These are phyloP conservation scores for Halichoerus grypus DNA, from an alignment of 2,113 vertebrate genomes.

Conservation along the genomic window DNA sequence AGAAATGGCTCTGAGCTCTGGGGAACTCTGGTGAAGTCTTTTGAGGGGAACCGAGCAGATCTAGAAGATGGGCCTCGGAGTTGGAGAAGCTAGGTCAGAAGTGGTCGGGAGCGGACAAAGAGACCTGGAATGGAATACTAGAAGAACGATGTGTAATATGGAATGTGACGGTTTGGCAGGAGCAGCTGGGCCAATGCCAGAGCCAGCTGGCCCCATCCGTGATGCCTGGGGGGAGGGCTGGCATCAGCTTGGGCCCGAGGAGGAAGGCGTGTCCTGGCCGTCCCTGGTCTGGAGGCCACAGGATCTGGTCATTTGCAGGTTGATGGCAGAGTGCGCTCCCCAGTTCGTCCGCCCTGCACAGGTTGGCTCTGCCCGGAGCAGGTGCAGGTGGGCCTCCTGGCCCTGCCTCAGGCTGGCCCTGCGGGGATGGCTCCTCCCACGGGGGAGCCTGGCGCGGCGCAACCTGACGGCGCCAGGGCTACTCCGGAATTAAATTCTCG, in stretches of 20 bases:
- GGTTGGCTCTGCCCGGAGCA: not conserved
- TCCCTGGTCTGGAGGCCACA: not conserved
- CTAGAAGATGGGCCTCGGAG: not conserved
- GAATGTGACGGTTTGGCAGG: conserved; percentile 46
- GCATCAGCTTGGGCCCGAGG: not conserved
- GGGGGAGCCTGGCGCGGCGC: not conserved
- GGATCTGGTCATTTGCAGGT: not conserved
- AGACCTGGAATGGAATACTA: not conserved
- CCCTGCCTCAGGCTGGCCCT: not conserved
- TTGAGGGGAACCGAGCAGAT: not conserved
- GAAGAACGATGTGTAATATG: not conserved
- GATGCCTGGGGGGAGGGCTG: not conserved
- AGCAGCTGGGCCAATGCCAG: conserved; percentile 8
- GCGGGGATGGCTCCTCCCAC: fast-evolving
- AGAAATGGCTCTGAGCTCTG: not conserved
- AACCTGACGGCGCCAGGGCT: not conserved
- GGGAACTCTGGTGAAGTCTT: not conserved
- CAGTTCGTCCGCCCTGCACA: not conserved
- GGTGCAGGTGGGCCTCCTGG: not conserved
- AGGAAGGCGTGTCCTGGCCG: not conserved
- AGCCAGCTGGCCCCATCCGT: conserved; percentile 38
- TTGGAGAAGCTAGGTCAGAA: conserved; percentile 16
- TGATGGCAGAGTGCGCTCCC: not conserved
- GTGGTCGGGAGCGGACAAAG: not conserved
- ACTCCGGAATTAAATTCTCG: not conserved